Evolutionary conservation across 2,888 invertebrate species (phyloP), one percentile per base, ranked within the genome.

Genomic region (Ectobius pallidus): DNA sequence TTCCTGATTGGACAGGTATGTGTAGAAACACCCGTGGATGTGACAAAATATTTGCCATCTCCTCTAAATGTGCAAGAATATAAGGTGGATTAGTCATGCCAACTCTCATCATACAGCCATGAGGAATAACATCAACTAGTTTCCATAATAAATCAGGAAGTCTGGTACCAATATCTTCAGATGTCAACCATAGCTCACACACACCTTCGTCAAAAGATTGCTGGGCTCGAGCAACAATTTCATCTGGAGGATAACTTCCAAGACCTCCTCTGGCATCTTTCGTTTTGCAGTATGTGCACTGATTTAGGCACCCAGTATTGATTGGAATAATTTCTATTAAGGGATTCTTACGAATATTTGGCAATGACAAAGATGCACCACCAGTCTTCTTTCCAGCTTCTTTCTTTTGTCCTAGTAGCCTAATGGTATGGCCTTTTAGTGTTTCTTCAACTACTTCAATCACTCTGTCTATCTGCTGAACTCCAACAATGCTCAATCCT

Each of bases 61-160:
- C 94, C 72, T 93, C 91, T 25, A 99, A 84, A 82, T 99, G 96
- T 78, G 99, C 97, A 72, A 98, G 84, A 73, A 99, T 99, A 82
- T 99, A 99, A 0, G 99, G 99, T 0, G 99, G 99, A 86, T 99
- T 99, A 67, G 98, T 99, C 96, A 99, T 99, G 16, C 99, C 99
- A 34, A 98, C 87, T 63, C 97, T 87, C 79, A 96, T 86, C 82
- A 93, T 88, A 78, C 94, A 93, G 7, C 91, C 91, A 49, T 89
- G 83, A 0, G 92, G 92, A 71, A 92, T 88, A 16, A 90, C 89
- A 70, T 92, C 89, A 0, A 98, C 92, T n/a, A 99, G 84, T 80
- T 89, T 85, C 89, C 93, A 90, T 27, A 99, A 85, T 67, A 99
- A 85, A 81, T 92, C 91, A 0, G 98, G 97, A 55, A 99, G 84